These are phyloP conservation scores for Parasteatoda lunata DNA, from an alignment of 2,888 invertebrate genomes.

Conservation along the genomic window DNA sequence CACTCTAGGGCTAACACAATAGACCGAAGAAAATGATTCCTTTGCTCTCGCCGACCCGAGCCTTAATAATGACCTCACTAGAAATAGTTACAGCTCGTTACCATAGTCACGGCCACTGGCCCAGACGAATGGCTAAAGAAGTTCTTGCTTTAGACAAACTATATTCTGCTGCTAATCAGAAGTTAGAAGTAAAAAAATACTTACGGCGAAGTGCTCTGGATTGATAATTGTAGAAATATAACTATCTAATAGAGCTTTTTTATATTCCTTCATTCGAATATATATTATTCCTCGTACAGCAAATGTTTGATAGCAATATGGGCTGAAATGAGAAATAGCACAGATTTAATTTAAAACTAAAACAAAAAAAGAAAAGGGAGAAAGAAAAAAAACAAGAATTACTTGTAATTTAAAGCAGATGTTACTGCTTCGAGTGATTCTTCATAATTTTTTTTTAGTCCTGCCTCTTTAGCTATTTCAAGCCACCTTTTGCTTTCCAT, in stretches of 20 bases:
- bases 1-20: no score
- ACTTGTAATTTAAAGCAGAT: constrained; percentile 34
- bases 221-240: background rate
- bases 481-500: constrained; percentile 17
- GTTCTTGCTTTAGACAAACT: no score
- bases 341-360: background rate
- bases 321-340: background rate
- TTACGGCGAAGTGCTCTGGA: background rate
- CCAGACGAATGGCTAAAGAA: no score
- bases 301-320: background rate
- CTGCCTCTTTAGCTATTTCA: constrained; percentile 13
- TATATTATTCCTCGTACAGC: background rate
- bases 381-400: background rate
- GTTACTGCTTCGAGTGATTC: constrained; percentile 33
- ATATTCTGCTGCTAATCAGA: no score
- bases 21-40: no score
- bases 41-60: no score
- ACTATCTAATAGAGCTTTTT: background rate
- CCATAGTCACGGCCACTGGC: no score
- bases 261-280: background rate
- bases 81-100: no score
- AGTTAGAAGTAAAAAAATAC: background rate
- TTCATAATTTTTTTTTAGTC: constrained; percentile 1
- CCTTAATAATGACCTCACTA: no score
- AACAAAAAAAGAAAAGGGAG: background rate